Percentiles rank a stretch among this genome's conserved stretches.
These are phyloP conservation scores for Deilephila elpenor DNA, from an alignment of 2,888 invertebrate species.

Conservation along the genomic window DNA sequence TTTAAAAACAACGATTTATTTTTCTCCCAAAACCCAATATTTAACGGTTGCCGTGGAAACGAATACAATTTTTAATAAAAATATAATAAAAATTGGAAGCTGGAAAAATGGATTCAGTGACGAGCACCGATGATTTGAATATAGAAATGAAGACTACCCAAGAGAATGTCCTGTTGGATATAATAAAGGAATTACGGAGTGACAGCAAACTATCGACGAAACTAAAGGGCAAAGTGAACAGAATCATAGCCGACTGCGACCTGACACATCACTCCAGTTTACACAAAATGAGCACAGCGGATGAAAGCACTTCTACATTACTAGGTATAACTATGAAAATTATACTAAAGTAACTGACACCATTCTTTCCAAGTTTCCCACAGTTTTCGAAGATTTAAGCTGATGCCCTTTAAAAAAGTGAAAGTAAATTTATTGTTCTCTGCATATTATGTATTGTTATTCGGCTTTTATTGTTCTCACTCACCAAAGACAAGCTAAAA, in stretches of 20 bases:
- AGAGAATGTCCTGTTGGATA: conserved; percentile 68
- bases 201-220: conserved; percentile 62
- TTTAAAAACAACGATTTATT: neutral
- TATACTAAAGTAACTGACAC: no score
- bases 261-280: conserved; percentile 71
- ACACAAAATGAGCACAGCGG: conserved; percentile 70
- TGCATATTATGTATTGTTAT: no score
- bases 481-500: neutral
- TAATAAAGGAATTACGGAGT: conserved; percentile 69
- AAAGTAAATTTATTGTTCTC: no score
- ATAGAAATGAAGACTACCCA: conserved; percentile 58
- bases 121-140: conserved; percentile 57
- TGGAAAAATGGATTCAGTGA: conserved; percentile 63
- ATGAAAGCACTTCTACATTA: conserved; percentile 73
- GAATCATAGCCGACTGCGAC: conserved; percentile 74
- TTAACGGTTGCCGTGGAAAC: conserved; percentile 46
- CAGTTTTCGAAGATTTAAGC: no score
- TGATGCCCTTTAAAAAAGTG: no score
- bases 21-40: conserved; percentile 29
- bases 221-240: conserved; percentile 68
- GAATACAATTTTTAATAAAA: neutral
- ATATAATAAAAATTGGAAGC: neutral
- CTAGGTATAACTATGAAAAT: conserved; percentile 56
- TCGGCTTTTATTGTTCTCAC: no score
- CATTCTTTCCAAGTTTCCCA: no score